These are phyloP conservation scores for Porites evermanni DNA, from an alignment of 92 coral and sea anemone species.

Conservation along the genomic window DNA sequence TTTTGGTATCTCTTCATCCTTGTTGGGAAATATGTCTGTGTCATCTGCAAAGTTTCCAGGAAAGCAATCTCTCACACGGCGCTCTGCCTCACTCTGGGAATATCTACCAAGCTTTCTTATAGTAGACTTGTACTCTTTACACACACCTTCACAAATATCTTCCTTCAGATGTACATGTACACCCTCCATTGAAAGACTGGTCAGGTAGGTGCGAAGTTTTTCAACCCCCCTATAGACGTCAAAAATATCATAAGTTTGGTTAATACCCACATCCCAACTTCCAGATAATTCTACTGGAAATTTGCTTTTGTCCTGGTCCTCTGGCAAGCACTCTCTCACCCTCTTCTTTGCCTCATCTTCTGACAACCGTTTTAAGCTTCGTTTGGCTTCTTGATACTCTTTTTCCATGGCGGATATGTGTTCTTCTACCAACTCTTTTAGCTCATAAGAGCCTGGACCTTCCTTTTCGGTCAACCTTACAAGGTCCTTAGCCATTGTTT, in stretches of 20 bases:
- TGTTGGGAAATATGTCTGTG: background rate
- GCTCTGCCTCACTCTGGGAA: background rate
- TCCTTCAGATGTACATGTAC: no score
- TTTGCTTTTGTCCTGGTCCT: no score
- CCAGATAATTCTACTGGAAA: background rate
- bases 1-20: background rate
- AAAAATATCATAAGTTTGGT: no score
- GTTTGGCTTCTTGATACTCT: background rate
- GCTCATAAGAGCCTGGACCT: slow-evolving; percentile 7
- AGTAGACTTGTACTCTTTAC: no score
- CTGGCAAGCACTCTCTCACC: background rate
- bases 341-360: background rate
- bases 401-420: background rate
- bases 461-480: background rate
- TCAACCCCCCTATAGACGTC: no score
- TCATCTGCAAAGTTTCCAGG: background rate
- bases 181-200: no score
- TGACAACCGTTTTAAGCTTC: background rate
- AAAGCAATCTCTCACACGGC: background rate
- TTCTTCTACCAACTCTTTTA: background rate
- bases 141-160: no score
- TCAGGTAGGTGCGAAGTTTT: no score
- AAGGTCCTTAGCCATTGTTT: no score
- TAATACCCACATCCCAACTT: no score
- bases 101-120: background rate